Conservation (phyloP, 2,113 vertebrate genomes). For the Apteryx mantelli region DNA sequence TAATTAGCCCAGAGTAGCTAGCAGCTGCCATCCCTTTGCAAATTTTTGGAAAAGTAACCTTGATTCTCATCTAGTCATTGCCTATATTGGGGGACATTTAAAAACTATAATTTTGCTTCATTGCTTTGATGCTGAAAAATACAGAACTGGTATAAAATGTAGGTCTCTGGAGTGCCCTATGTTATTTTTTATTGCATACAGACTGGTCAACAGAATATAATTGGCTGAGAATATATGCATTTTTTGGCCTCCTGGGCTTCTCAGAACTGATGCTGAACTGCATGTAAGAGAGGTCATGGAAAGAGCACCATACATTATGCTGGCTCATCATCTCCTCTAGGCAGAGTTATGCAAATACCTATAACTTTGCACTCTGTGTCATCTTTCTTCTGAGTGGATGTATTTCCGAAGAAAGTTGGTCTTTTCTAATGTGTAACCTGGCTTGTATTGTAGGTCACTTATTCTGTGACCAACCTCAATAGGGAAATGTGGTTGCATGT, state of each 20-base stretch:
- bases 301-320: not conserved
- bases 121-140: not conserved
- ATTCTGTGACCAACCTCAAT: not conserved
- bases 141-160: conserved; percentile 20
- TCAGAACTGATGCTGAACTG: conserved; percentile 4
- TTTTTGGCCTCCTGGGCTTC: conserved; percentile 8
- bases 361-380: not conserved
- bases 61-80: not conserved
- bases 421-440: not conserved
- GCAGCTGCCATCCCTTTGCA: not conserved
- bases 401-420: not conserved
- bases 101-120: not conserved
- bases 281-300: not conserved
- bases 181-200: not conserved
- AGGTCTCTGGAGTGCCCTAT: conserved; percentile 7
- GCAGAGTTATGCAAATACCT: conserved; percentile 25
- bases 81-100: not conserved
- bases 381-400: not conserved
- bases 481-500: not conserved
- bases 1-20: not conserved
- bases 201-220: not conserved
- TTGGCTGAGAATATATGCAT: not conserved
- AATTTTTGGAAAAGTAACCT: not conserved
- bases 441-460: not conserved
- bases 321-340: conserved; percentile 17